These are phyloP conservation scores for Podiceps cristatus DNA, from an alignment of 2,113 vertebrate genomes.

Conservation along the genomic window DNA sequence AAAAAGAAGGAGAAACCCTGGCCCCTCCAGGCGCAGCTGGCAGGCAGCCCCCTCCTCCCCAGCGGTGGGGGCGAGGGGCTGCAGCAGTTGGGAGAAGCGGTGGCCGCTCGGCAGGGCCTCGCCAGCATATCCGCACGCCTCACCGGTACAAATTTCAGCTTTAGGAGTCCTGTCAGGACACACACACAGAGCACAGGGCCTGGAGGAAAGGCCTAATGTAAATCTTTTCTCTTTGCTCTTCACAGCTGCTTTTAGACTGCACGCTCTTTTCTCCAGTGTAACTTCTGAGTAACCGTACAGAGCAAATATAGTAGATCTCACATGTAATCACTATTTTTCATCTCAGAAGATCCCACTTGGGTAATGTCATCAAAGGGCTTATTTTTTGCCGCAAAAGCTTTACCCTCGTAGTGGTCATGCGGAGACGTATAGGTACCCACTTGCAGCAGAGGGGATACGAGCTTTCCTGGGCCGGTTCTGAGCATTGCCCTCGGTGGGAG, in stretches of 20 bases:
- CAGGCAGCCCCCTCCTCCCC: neutral
- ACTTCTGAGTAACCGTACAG: neutral
- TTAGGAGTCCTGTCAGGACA: neutral
- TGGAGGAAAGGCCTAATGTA: neutral
- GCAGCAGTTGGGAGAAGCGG: rapidly evolving
- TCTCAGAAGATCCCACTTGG: neutral
- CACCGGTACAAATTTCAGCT: neutral
- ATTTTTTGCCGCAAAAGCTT: neutral
- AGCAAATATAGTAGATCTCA: neutral
- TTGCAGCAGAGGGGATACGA: too few species aligned
- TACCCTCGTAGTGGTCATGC: rapidly evolving
- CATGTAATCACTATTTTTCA: neutral
- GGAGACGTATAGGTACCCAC: too few species aligned
- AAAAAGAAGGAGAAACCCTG: neutral
- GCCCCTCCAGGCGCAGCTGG: neutral
- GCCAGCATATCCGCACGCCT: neutral
- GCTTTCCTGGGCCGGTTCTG: too few species aligned
- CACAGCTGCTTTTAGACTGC: neutral
- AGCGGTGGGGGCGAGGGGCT: rapidly evolving
- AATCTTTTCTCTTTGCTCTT: neutral
- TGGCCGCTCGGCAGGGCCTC: rapidly evolving
- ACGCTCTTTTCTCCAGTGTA: neutral
- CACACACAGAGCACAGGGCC: neutral
- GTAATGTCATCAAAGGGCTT: neutral
- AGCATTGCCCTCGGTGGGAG: neutral